Evolutionary conservation across 2,797 vertebrate genomes (phyloP), one percentile per base, ranked within the genome.

Genomic region (Melanotaenia parkinsoni): DNA sequence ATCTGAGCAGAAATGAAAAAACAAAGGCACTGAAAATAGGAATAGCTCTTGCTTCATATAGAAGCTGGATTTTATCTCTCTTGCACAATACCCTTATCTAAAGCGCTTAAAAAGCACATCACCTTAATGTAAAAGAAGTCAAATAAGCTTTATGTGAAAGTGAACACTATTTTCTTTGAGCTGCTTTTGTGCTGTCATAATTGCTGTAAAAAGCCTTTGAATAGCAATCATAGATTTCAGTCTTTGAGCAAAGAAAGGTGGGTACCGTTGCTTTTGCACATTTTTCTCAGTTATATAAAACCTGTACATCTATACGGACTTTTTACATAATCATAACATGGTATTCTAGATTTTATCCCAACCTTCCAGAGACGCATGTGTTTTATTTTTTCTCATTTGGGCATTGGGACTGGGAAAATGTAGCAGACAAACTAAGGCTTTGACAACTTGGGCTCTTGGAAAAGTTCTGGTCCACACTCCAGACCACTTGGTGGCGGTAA

Each of bases 1-100:
- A 97, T 86, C 98, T 99, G 86, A 43, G n/a, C 22, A 50, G 9
- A 73, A 70, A 58, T 4, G 6, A 30, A 26, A 13, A 58, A 77
- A 30, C 75, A 14, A 7, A 18, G 5, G 1, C n/a, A 28, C 11
- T 62, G 12, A 50, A 30, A 57, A 33, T 20, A 12, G 22, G 13
- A 38, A 38, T 9, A 68, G 53, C 57, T 66, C 5, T 38, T 28
- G 2, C 58, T 68, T 40, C 32, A 63, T 47, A 38, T 2, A 76
- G 47, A 33, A 20, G 2, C 58, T 47, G n/a, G 57, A 33, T 28
- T 22, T 16, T 11, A 38, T 58, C 37, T 67, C 20, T 66, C 24
- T 22, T 3, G 20, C 38, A 51, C 14, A 58, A 30, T 26, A 35
- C 4, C 1, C 28, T 22, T 13, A 12, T 40, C 18, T 53, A 24